Base-by-base conservation (phyloP, 2,113 vertebrate species). In the Eidolon helvum region DNA sequence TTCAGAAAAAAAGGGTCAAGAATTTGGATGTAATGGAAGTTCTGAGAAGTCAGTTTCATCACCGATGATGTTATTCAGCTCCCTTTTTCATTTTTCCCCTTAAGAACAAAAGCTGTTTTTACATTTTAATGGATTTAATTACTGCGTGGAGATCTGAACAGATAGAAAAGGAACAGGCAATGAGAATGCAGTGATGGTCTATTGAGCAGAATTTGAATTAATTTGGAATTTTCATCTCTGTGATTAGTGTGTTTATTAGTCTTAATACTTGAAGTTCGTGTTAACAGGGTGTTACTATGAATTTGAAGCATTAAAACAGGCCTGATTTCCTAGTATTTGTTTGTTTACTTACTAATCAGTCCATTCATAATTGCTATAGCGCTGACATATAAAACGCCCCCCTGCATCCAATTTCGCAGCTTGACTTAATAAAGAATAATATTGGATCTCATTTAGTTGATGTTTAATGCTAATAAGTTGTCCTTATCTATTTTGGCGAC, bases 61-160 rank as follows among this genome's bases (percentile, higher is more conserved):
- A 83, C 87, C 75, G 74, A 89, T 95, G 77, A 80, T 97, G 78
- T 88, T 97, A 97, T 97, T 98, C 97, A 97, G 68, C 71, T 97
- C 95, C 22, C n/a, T 79, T 96, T 98, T 98, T 96, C 93, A 91
- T 97, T 98, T 95, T 95, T 88, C 94, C 97, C 83, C 96, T 97
- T 71, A 92, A 97, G 97, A 93, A 97, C 97, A 98, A 97, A 98
- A 97, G 97, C 96, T 97, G 93, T 95, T 98, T 98, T 98, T 98
- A 98, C 98, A 98, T 98, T 98, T 98, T 98, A 99, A 99, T 98
- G 97, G 97, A 84, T 98, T 98, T 98, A 98, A 99, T 98, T 98
- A 98, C 98, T 96, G 96, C 96, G 95, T 0, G 74, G 98, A 98
- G 97, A 98, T 98, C 97, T 97, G 98, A 98, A 96, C 74, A 97